phyloP scores from a whole-genome alignment of 2,797 vertebrate species.

The Synanceia verrucosa region DNA sequence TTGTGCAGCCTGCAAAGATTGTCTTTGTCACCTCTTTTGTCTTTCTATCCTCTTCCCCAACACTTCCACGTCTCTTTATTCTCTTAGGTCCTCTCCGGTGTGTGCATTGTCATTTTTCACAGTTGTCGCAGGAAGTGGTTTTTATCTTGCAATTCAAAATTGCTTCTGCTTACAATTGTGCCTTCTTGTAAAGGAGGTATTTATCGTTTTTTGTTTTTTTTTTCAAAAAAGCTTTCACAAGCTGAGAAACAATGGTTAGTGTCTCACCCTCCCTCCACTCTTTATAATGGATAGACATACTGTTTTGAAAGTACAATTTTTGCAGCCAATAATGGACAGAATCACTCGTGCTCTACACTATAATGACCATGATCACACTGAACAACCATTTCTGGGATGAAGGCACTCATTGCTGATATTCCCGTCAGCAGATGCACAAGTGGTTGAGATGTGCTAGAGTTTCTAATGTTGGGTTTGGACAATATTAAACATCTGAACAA shows the following conservation, averaged over 20 bases:
- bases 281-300: neutral
- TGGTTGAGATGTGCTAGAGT: neutral
- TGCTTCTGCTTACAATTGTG: slow-evolving; percentile 30
- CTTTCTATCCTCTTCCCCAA: slow-evolving; percentile 18
- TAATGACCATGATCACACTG: neutral
- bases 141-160: slow-evolving; percentile 51
- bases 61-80: slow-evolving; percentile 49
- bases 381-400: neutral
- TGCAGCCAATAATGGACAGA: neutral
- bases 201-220: slow-evolving; percentile 20
- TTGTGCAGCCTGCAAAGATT: slow-evolving; percentile 38
- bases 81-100: slow-evolving; percentile 27
- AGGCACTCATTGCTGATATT: neutral
- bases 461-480: neutral
- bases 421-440: neutral
- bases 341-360: neutral
- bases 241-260: slow-evolving; percentile 3
- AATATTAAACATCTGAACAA: neutral
- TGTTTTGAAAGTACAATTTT: neutral
- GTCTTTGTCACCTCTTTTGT: slow-evolving; percentile 38
- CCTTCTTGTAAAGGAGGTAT: slow-evolving; percentile 20
- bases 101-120: slow-evolving; percentile 36
- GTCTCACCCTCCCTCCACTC: slow-evolving; percentile 11
- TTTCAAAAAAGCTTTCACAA: slow-evolving; percentile 24
- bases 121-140: slow-evolving; percentile 41